A percentile compares a stretch with the other conserved stretches of the same genome.
These are phyloP conservation scores for Cyprinus carpio DNA, from an alignment of 2,113 vertebrate genomes.

Conservation along the genomic window DNA sequence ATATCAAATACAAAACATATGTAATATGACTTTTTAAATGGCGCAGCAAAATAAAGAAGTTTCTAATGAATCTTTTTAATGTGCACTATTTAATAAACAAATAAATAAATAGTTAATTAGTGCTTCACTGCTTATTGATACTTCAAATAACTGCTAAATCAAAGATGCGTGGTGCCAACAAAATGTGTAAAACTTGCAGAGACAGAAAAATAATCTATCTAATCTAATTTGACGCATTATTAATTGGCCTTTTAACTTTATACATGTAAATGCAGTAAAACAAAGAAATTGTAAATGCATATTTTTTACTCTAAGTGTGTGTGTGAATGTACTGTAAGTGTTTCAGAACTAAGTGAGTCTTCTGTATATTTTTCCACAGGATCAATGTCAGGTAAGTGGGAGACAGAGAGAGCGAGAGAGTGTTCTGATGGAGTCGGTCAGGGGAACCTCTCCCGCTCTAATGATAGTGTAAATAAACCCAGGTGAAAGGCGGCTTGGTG, in stretches of 20 bases:
- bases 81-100: no score
- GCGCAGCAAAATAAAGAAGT: no score
- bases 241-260: not conserved
- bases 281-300: not conserved
- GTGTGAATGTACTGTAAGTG: not conserved
- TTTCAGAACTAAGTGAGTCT: slow-evolving; percentile 59
- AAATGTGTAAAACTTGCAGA: not conserved
- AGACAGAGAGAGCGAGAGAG: slow-evolving; percentile 47
- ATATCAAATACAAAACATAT: not conserved
- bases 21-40: not conserved
- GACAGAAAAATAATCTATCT: not conserved
- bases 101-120: no score
- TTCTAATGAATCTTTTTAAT: no score
- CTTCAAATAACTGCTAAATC: no score
- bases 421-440: slow-evolving; percentile 32
- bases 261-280: not conserved
- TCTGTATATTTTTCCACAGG: slow-evolving; percentile 70
- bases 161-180: not conserved
- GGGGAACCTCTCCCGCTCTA: slow-evolving; percentile 67
- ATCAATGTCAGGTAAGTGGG: slow-evolving; percentile 67
- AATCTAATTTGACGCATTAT: not conserved
- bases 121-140: no score
- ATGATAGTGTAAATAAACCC: slow-evolving; percentile 79
- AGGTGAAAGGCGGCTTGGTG: slow-evolving; percentile 68
- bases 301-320: slow-evolving; percentile 54